Evolutionary conservation across 2,797 vertebrate genomes (phyloP), one percentile per base, ranked within the genome.

Genomic region (Gymnopithys bicolor): DNA sequence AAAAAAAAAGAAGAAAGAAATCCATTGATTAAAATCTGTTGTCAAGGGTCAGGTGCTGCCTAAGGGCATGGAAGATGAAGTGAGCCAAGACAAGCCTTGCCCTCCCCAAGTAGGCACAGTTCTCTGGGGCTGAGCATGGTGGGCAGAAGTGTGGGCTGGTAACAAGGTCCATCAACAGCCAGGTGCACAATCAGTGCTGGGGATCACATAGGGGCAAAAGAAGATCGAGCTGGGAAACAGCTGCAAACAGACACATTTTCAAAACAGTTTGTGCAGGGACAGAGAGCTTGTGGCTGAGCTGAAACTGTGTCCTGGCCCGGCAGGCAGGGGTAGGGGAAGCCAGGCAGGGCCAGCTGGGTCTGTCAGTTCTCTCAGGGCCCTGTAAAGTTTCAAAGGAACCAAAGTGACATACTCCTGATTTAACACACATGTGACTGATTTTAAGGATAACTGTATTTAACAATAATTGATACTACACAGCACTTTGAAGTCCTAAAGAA

Each of bases 91-190:
- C 6, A 74, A 63, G 25, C 18, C 2, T 1, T 64, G 19, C 9
- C 46, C 8, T 80, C 27, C n/a, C 14, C 23, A 67, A 9, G 3
- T 3, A 3, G 0, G 0, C 3, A 1, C 18, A 4, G 33, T 27
- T 30, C 41, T 30, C 24, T 3, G 13, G 17, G 21, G 35, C 30
- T 45, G 25, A 88, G 32, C 23, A 32, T 0, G 1, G 9, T 2
- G 1, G 22, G 10, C 49, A 52, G 55, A 73, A 30, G 13, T 3
- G 1, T 18, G 51, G 37, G 17, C 12, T 66, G 6, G 8, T 16
- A 52, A 13, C 19, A 48, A 27, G 3, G 19, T 59, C 35, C 1
- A 1, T 16, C 52, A 59, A 18, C 10, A 80, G 39, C 18, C n/a
- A 71, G 25, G 21, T 19, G 30, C 16, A 41, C 4, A 32, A 4